A percentile compares a stretch with the other conserved stretches of the same genome.
Conservation (phyloP, 2,113 vertebrate species). For the Aegotheles bennettii region DNA sequence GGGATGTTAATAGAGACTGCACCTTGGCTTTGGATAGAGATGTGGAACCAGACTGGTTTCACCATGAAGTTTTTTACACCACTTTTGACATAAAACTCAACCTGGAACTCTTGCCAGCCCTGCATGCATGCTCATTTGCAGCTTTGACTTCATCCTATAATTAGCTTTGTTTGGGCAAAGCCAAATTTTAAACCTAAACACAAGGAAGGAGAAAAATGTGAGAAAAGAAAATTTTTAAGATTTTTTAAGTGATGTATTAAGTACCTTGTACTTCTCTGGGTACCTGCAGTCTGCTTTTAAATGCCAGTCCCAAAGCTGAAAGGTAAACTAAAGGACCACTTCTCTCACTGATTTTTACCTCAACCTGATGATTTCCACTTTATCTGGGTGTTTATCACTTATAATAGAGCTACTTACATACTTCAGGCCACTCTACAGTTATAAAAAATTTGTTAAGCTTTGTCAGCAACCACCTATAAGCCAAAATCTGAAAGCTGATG, state of each 20-base stretch:
- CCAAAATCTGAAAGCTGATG: not conserved
- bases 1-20: not conserved
- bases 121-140: not conserved
- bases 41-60: not conserved
- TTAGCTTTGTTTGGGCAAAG: not conserved
- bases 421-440: not conserved
- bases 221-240: not conserved
- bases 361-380: not conserved
- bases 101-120: not conserved
- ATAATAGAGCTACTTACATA: not conserved
- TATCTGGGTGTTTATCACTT: not conserved
- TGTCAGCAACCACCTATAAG: not conserved
- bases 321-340: not conserved
- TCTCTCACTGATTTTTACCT: not conserved
- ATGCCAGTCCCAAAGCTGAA: not conserved
- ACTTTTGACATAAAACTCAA: not conserved
- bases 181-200: not conserved
- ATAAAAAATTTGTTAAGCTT: not conserved
- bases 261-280: no score
- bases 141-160: not conserved
- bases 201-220: not conserved
- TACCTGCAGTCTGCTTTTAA: not conserved
- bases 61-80: not conserved
- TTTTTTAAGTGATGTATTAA: fast-evolving
- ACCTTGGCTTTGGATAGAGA: conserved; percentile 3